These are phyloP conservation scores for Saccostrea cuccullata DNA, from an alignment of 1,140 invertebrate genomes.

Conservation along the genomic window DNA sequence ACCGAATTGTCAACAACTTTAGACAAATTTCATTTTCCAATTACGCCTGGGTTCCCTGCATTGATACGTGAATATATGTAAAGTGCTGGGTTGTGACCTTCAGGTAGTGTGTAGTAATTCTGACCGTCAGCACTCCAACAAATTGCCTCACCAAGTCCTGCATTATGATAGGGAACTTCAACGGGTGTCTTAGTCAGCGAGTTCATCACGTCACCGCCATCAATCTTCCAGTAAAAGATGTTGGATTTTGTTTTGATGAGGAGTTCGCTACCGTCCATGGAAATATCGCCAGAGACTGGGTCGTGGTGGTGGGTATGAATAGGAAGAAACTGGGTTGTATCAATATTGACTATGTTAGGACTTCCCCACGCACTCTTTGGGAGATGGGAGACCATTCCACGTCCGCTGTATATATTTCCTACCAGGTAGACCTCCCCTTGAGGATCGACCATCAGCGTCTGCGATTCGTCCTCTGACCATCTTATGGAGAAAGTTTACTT, in stretches of 20 bases:
- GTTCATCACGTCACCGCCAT: constrained; percentile 50
- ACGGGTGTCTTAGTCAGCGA: neutral
- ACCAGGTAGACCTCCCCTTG: constrained; percentile 55
- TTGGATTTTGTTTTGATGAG: constrained; percentile 61
- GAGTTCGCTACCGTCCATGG: constrained; percentile 61
- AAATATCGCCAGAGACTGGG: constrained; percentile 65
- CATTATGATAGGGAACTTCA: constrained; percentile 53
- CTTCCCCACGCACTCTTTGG: constrained; percentile 54
- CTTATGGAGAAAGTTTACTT: constrained; percentile 38
- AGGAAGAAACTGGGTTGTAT: constrained; percentile 22
- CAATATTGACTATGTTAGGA: constrained; percentile 29
- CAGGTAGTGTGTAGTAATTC: constrained; percentile 65
- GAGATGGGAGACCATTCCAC: constrained; percentile 51
- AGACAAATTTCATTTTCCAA: neutral
- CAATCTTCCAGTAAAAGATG: constrained; percentile 55
- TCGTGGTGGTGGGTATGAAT: constrained; percentile 59
- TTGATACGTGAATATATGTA: constrained; percentile 46
- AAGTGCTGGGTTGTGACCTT: constrained; percentile 55
- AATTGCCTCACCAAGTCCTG: constrained; percentile 56
- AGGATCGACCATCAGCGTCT: constrained; percentile 55
- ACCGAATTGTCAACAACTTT: too few relatives aligned
- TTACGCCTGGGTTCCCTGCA: neutral
- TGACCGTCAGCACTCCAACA: constrained; percentile 56
- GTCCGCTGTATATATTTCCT: constrained; percentile 50
- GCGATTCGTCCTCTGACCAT: constrained; percentile 53